Base-by-base conservation (phyloP, 2,888 invertebrate species). In the Troides oblongomaculatus region DNA sequence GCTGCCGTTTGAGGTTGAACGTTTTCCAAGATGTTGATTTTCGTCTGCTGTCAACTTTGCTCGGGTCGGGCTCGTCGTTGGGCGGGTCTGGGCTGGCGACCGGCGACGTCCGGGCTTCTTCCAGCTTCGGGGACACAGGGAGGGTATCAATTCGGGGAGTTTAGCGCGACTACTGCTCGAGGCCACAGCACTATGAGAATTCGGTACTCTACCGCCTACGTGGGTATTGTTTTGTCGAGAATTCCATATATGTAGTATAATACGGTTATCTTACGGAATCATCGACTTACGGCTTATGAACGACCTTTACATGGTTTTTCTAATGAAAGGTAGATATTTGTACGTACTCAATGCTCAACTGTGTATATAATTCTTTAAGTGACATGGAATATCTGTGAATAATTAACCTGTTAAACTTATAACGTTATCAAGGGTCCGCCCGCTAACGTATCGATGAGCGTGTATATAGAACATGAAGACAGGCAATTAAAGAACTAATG, bases 1-100 rank as follows among this genome's bases (percentile, higher is more conserved):
- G 93, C 88, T 97, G 96, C 77, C 96, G 94, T 87, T 97, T 97
- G 72, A 97, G 92, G 85, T 95, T 96, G 91, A 96, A 96, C 72
- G 94, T 94, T 87, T 96, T 96, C 96, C 96, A 96, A 75, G 94
- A 93, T 74, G 94, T 94, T 50, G 95, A 95, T 78, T 95, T 95
- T 76, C 95, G 93, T 72, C 95, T 87, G 57, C 86, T 78, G 79
- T 94, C 94, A 72, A 89, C 88, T 76, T 85, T 88, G 73, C 80
- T 79, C 60, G 78, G 76, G n/a, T 75, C 73, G 46, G 80, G 75
- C 70, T 80, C 81, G 77, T 81, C 89, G 70, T 74, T 89, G 72
- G 81, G 79, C 63, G 79, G 71, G 67, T 78, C 77, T 67, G 77
- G 81, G 74, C 75, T 78, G 67, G 71, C 67, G 73, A 72, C 75